Conservation (phyloP, 2,797 vertebrate genomes). For the Manis crassicaudata region DNA sequence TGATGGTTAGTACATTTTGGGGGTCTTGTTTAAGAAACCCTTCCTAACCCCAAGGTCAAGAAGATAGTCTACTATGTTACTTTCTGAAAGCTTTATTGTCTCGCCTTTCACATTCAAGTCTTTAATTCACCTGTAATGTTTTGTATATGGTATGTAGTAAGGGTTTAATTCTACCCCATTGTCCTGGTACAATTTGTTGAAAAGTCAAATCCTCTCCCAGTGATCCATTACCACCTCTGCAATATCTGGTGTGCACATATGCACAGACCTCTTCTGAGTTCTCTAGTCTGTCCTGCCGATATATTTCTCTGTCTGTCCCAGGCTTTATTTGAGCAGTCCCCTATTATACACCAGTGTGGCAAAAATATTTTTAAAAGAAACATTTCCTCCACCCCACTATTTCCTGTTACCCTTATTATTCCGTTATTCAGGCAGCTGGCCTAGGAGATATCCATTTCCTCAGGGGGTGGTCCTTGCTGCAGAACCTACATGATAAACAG, state of each 20-base stretch:
- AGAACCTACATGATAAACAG: background rate
- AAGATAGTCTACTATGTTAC: background rate
- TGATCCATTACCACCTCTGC: background rate
- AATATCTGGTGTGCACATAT: background rate
- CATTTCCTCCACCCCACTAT: background rate
- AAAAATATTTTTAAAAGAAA: background rate
- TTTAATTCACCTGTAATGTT: background rate
- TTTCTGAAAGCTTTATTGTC: background rate
- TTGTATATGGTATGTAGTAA: background rate
- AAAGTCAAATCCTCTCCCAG: background rate
- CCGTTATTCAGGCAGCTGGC: background rate
- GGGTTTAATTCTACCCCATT: background rate
- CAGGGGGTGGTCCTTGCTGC: background rate
- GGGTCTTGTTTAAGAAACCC: background rate
- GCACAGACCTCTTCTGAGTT: background rate
- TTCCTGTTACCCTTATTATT: background rate
- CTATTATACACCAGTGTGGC: background rate
- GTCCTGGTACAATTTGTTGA: background rate
- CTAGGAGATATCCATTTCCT: background rate
- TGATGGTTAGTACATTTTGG: background rate
- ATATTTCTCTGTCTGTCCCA: background rate
- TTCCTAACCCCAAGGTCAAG: background rate
- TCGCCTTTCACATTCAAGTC: background rate
- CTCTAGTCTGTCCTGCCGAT: background rate
- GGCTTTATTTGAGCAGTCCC: background rate